Base-by-base conservation (phyloP, 92 coral and sea anemone genomes). In the Ricordea florida region DNA sequence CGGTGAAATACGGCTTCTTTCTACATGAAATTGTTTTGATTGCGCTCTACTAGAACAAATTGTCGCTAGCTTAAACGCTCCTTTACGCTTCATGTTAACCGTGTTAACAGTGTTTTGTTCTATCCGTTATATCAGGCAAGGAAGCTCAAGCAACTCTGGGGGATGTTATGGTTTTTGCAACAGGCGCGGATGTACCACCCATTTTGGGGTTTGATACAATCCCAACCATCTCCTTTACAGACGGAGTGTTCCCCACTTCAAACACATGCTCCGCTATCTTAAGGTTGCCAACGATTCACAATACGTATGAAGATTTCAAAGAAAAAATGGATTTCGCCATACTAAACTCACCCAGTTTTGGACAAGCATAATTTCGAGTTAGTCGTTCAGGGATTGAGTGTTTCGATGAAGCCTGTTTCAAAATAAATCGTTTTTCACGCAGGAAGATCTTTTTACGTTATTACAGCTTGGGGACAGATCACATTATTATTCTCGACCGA, bases 61-160 rank as follows among this genome's bases (percentile, higher is more conserved):
- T n/a, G n/a, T n/a, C n/a, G n/a, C n/a, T n/a, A n/a, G n/a, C n/a
- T n/a, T n/a, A n/a, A n/a, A n/a, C n/a, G n/a, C 32, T 30, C 40
- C 37, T 28, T 23, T 41, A 55, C 32, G 32, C 38, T 14, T 57
- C 5, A 15, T 18, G 23, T 5, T 57, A 27, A 30, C 21, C 35
- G 64, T 0, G 32, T n/a, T n/a, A n/a, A n/a, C n/a, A n/a, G n/a
- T n/a, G n/a, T n/a, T n/a, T n/a, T n/a, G 8, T 40, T 41, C 7
- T 3, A 24, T n/a, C n/a, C n/a, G n/a, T n/a, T n/a, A 2, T 2
- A 30, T 32, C 36, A 76, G 82, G 57, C 20, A 44, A 74, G 6
- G 74, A 76, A 8, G 57, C 74, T 32, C 42, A 53, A 40, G 74
- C 82, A 22, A 32, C 53, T 18, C 64, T 63, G 17, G 74, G 44